Conservation (phyloP, 2,113 vertebrate genomes). For the Pelecanoides urinatrix region DNA sequence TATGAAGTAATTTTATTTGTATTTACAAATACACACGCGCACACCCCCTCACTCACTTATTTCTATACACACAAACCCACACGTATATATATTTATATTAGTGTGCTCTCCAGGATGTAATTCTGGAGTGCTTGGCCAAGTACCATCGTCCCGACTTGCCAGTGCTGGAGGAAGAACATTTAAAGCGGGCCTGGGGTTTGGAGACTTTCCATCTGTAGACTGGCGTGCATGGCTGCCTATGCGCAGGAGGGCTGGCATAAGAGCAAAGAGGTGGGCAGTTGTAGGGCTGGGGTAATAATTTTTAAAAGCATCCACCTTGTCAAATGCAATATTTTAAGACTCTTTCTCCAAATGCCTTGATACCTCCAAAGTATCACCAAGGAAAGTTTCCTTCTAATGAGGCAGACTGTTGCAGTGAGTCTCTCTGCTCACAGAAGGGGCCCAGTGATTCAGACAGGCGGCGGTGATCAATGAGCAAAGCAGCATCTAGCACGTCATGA, state of each 20-base stretch:
- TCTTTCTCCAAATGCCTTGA: neutral
- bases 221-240: neutral
- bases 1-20: neutral
- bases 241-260: neutral
- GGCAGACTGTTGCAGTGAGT: neutral
- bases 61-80: neutral
- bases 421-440: neutral
- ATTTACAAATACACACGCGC: neutral
- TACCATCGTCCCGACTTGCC: neutral
- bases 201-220: neutral
- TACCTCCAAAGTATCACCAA: neutral
- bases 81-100: neutral
- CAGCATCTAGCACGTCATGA: neutral
- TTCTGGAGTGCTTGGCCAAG: neutral
- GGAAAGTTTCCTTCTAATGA: neutral
- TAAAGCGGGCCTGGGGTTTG: neutral
- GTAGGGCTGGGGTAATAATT: neutral
- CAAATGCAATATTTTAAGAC: neutral
- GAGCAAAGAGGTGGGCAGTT: fast-evolving
- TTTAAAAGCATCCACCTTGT: neutral
- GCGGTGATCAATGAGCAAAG: slow-evolving; percentile 7
- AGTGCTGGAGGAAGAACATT: neutral
- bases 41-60: neutral
- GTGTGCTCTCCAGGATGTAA: neutral
- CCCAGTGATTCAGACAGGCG: neutral